Evolutionary conservation across 2,113 vertebrate species (phyloP), one percentile per base, ranked within the genome.

Genomic region (Phoxinus phoxinus): DNA sequence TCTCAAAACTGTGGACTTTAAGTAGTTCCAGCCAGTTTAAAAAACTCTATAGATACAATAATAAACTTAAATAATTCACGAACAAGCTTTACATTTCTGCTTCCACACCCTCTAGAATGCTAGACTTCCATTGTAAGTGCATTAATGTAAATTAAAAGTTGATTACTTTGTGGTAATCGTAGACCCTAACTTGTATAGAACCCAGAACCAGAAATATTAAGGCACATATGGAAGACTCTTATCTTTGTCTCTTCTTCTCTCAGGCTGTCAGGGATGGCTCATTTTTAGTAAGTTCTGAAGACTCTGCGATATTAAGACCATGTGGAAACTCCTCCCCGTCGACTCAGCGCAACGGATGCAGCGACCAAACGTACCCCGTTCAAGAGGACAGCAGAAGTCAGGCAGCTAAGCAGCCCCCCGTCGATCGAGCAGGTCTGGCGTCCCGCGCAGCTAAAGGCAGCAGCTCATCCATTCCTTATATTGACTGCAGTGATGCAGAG

Each of bases 391-490:
- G 0, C 88, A 87, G 83, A 94, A 95, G 80, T 94, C 94, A 58
- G 91, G 92, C 65, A 92, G 92, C 87, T 89, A 95, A 53, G 92
- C 94, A 69, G 81, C 83, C 72, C 61, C 27, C 69, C 41, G 51
- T 51, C n/a, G 97, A 95, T 84, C 97, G 94, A 95, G 96, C 96
- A 99, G 98, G 98, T 99, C 97, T 97, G 95, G 94, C 97, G 93
- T 97, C 95, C 91, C 90, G 91, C 89, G 93, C 95, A 94, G 94
- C 96, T 87, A 90, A 91, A 91, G 95, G 95, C 95, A 96, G 95
- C 94, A 94, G 93, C 92, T 93, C 94, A 84, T 97, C 96, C 91
- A 95, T 96, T 88, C 95, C 96, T 86, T 97, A 96, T 92, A 95
- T 96, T 94, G 96, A 97, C 95, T 96, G 95, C 95, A 96, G 93